These are phyloP conservation scores for Polia nebulosa DNA, from an alignment of 2,888 invertebrate species.

Conservation along the genomic window DNA sequence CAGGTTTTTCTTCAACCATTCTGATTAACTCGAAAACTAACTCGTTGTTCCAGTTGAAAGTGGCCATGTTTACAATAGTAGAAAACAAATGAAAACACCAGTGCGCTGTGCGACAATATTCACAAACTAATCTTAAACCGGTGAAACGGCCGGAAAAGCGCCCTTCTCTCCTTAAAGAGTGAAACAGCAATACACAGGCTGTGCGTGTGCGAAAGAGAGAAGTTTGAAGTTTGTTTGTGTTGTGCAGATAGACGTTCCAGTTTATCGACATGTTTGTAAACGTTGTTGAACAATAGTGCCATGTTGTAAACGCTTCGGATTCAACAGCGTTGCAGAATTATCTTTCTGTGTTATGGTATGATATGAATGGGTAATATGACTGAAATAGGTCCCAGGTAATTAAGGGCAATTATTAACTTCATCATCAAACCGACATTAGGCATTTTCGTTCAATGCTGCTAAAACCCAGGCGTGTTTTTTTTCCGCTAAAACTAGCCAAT, in stretches of 20 bases:
- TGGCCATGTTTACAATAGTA: conserved; percentile 37
- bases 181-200: conserved; percentile 7
- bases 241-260: conserved; percentile 17
- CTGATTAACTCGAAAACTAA: conserved; percentile 36
- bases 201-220: conserved; percentile 4
- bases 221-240: background rate
- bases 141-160: background rate
- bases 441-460: too few species aligned
- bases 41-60: conserved; percentile 35
- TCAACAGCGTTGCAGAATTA: background rate
- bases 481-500: too few species aligned
- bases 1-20: conserved; percentile 36
- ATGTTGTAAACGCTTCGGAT: background rate
- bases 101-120: background rate
- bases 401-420: too few species aligned
- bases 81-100: conserved; percentile 32
- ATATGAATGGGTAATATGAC: too few species aligned
- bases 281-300: conserved; percentile 16
- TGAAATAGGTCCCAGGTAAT: too few species aligned
- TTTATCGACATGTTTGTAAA: conserved; percentile 49
- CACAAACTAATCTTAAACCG: conserved; percentile 9
- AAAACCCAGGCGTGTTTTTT: too few species aligned
- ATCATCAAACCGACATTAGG: too few species aligned
- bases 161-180: background rate
- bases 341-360: background rate